These are phyloP conservation scores for Notothenia coriiceps DNA, from an alignment of 2,113 vertebrate genomes.

Conservation along the genomic window DNA sequence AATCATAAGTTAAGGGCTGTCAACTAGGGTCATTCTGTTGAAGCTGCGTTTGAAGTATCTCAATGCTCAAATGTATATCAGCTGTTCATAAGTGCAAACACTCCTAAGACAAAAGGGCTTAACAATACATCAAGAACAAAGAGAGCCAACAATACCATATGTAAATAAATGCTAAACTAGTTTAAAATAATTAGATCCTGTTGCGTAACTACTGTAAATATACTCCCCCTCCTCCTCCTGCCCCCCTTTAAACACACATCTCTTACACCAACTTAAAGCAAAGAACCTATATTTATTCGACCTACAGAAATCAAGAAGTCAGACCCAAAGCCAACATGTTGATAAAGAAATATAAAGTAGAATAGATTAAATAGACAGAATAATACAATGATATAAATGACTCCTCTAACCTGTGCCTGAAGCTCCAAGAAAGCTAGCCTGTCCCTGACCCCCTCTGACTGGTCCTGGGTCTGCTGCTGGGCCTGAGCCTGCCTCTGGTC, in stretches of 20 bases:
- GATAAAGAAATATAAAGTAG: background rate
- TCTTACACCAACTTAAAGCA: background rate
- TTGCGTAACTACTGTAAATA: slow-evolving; percentile 24
- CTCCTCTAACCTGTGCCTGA: slow-evolving; percentile 81
- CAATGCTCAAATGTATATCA: background rate
- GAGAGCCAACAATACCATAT: background rate
- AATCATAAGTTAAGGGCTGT: background rate
- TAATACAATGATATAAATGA: background rate
- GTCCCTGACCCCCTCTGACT: slow-evolving; percentile 71
- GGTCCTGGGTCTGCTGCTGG: slow-evolving; percentile 57
- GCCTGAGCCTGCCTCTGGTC: slow-evolving; percentile 73
- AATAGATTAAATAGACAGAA: background rate
- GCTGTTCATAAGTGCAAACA: background rate
- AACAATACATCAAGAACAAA: background rate
- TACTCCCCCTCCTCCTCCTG: background rate
- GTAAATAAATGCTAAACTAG: slow-evolving; percentile 20
- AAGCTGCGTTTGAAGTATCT: background rate
- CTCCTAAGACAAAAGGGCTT: background rate
- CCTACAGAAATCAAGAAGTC: background rate
- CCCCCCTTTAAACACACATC: slow-evolving; percentile 1
- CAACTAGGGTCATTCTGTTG: background rate
- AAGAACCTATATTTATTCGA: background rate
- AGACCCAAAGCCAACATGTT: background rate
- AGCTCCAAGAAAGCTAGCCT: slow-evolving; percentile 83
- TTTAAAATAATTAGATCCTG: slow-evolving; percentile 43